These are phyloP conservation scores for Characodon lateralis DNA, from an alignment of 2,797 vertebrate species.

Conservation along the genomic window DNA sequence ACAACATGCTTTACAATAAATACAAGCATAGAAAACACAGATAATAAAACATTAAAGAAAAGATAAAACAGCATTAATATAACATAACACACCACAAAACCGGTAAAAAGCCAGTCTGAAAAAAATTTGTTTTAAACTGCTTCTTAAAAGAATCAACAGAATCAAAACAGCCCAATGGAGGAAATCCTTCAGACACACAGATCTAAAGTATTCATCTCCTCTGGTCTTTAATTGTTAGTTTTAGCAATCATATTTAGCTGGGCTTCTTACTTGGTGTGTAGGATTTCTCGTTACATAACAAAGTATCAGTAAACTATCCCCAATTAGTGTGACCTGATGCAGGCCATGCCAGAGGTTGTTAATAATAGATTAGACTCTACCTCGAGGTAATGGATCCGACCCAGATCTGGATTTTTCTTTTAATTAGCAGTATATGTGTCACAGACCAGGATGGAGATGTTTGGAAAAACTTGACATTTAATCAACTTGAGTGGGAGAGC, in stretches of 20 bases:
- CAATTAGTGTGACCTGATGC: slow-evolving; percentile 53
- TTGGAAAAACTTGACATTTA: slow-evolving; percentile 9
- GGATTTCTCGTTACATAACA: slow-evolving; percentile 57
- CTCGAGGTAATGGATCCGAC: slow-evolving; percentile 27
- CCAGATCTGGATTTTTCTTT: slow-evolving; percentile 35
- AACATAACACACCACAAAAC: no score
- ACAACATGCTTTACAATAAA: no score
- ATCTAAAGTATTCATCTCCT: no score
- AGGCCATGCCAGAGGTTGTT: slow-evolving; percentile 35
- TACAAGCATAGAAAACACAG: no score
- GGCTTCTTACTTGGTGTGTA: slow-evolving; percentile 23
- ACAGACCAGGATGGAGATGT: background rate
- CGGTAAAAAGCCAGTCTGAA: no score
- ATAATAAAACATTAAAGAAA: no score
- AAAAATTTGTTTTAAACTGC: no score
- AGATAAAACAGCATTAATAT: no score
- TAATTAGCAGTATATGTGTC: background rate
- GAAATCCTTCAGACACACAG: no score
- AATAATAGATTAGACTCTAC: slow-evolving; percentile 61
- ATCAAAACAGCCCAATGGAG: no score
- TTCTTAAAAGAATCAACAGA: no score
- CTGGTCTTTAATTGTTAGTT: background rate
- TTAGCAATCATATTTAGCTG: background rate
- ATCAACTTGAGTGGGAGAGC: slow-evolving; percentile 6
- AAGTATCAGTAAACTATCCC: slow-evolving; percentile 56